Evolutionary conservation across 2,888 invertebrate genomes (phyloP).

Genomic region (Coronaproctus castanopsis): DNA sequence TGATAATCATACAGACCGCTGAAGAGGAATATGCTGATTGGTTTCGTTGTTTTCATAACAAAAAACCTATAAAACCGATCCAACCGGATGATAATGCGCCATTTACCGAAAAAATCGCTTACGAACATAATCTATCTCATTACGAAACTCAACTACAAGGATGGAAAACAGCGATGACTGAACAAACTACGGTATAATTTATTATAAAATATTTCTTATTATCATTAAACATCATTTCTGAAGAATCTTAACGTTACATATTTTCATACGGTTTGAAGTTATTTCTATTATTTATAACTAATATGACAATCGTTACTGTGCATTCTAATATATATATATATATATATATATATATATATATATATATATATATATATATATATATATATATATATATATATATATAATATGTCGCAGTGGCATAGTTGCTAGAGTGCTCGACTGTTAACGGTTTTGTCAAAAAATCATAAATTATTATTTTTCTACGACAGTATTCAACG

Average conservation of each 20-base stretch:
- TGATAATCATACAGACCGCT: slow-evolving; percentile 43
- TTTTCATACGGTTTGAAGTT: not conserved
- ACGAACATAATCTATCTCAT: slow-evolving; percentile 62
- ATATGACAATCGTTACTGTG: too few species aligned
- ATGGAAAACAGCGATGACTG: slow-evolving; percentile 33
- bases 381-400: too few species aligned
- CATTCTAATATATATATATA: too few species aligned
- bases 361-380: too few species aligned
- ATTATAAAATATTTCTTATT: not conserved
- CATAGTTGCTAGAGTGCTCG: too few species aligned
- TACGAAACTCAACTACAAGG: slow-evolving; percentile 57
- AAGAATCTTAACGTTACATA: not conserved
- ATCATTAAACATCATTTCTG: too few species aligned
- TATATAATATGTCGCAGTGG: too few species aligned
- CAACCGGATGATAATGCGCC: slow-evolving; percentile 37
- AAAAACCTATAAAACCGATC: slow-evolving; percentile 50
- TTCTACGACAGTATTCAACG: too few species aligned
- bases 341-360: too few species aligned
- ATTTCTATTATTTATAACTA: not conserved
- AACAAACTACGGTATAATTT: slow-evolving; percentile 29
- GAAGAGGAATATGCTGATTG: slow-evolving; percentile 75
- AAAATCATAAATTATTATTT: too few species aligned
- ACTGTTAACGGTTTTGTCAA: too few species aligned
- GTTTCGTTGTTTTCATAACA: slow-evolving; percentile 63
- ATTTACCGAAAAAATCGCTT: slow-evolving; percentile 71